A percentile compares a stretch with the other conserved stretches of the same genome.
Evolutionary conservation across 2,888 invertebrate species (phyloP).

Genomic region (Pristionchus japonicus): DNA sequence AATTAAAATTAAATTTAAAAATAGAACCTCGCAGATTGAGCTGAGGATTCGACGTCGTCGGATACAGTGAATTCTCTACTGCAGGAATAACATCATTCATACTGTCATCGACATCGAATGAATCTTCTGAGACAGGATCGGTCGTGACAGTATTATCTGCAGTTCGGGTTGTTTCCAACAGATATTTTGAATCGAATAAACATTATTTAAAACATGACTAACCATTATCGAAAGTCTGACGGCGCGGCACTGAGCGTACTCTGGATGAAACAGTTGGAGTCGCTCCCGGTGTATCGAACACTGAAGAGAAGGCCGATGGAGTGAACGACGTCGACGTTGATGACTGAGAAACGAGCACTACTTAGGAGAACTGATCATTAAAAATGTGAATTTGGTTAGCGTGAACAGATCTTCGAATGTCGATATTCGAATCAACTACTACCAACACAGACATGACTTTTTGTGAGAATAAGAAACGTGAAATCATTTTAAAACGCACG

Average conservation of each 20-base stretch:
- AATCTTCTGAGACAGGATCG: background rate
- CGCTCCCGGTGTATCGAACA: conserved; percentile 25
- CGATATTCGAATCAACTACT: too few species aligned
- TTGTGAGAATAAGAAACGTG: background rate
- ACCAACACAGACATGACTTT: too few species aligned
- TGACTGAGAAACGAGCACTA: background rate
- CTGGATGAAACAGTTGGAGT: background rate
- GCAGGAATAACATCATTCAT: background rate
- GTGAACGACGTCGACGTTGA: background rate
- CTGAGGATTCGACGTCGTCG: background rate
- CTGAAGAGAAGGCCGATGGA: background rate
- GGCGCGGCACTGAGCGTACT: background rate
- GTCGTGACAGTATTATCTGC: conserved; percentile 11
- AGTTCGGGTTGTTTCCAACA: background rate
- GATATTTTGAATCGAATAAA: background rate
- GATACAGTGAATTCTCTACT: background rate
- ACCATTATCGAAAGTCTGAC: background rate
- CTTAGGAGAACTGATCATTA: too few species aligned
- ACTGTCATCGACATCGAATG: conserved; percentile 33
- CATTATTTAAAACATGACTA: too few species aligned
- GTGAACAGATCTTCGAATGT: too few species aligned
- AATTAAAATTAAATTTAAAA: background rate
- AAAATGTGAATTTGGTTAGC: too few species aligned
- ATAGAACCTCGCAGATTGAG: background rate
- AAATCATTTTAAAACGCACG: background rate